Percentiles rank a stretch among this genome's conserved stretches.
Conservation (phyloP, 2,797 vertebrate species). For the Myripristis murdjan region DNA sequence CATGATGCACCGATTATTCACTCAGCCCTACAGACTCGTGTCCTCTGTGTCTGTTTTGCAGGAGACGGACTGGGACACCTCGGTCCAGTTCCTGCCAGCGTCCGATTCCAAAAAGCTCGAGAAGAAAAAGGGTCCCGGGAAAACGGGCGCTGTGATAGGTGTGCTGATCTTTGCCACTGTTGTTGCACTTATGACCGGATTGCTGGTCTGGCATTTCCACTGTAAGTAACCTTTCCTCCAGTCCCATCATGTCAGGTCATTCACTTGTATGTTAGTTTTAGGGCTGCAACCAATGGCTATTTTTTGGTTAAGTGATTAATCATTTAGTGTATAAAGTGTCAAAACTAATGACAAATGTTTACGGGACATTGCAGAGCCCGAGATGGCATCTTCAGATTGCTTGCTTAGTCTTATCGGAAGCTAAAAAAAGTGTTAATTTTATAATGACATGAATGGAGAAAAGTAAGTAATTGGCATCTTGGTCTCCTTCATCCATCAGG, state of each 20-base stretch:
- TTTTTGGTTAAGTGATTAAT: no score
- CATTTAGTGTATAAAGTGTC: no score
- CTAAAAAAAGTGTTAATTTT: no score
- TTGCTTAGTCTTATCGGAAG: no score
- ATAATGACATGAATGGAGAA: no score
- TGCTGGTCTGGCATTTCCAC: slow-evolving; percentile 95
- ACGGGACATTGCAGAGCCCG: no score
- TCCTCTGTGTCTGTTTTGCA: slow-evolving; percentile 74
- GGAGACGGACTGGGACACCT: slow-evolving; percentile 82
- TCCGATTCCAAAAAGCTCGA: slow-evolving; percentile 91
- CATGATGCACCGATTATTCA: not conserved
- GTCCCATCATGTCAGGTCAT: not conserved
- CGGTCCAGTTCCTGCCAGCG: slow-evolving; percentile 91
- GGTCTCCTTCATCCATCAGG: no score
- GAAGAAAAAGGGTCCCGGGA: slow-evolving; percentile 86
- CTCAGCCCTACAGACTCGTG: not conserved
- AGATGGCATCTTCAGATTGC: no score
- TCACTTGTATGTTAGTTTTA: no score
- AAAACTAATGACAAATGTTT: no score
- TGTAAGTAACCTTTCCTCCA: slow-evolving; percentile 86
- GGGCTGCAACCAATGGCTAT: no score
- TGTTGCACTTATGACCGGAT: slow-evolving; percentile 84
- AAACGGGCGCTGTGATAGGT: slow-evolving; percentile 70
- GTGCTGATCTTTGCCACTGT: slow-evolving; percentile 77
- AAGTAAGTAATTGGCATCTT: no score